A percentile compares a stretch with the other conserved stretches of the same genome.
phyloP scores from a whole-genome alignment of 2,888 invertebrate genomes.

The Tachina grossa region DNA sequence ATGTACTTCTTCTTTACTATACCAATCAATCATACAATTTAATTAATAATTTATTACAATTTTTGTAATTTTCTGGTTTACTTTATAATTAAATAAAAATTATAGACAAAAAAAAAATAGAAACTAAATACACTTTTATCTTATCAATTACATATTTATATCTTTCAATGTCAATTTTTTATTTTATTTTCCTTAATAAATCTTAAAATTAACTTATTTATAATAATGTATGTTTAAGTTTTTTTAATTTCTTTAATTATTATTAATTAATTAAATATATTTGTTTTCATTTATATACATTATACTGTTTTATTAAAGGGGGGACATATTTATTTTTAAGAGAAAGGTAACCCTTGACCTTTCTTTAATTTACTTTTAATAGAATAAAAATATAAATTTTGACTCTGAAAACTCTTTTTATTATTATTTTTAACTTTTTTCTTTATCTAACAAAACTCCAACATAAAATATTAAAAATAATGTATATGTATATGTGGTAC shows the following conservation, averaged over 20 bases:
- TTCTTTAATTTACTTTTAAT: slow-evolving; percentile 19
- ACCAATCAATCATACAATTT: slow-evolving; percentile 62
- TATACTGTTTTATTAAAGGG: slow-evolving; percentile 44
- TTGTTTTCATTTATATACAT: slow-evolving; percentile 59
- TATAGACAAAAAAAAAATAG: slow-evolving; percentile 58
- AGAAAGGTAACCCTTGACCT: slow-evolving; percentile 3
- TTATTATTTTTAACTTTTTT: slow-evolving; percentile 38
- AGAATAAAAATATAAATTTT: slow-evolving; percentile 62
- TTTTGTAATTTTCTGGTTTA: slow-evolving; percentile 37
- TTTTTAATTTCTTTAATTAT: slow-evolving; percentile 30
- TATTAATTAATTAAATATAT: slow-evolving; percentile 53
- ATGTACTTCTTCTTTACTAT: slow-evolving; percentile 51
- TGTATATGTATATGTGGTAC: neutral
- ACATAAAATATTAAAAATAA: slow-evolving; percentile 35
- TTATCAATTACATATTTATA: slow-evolving; percentile 28
- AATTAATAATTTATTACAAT: slow-evolving; percentile 51
- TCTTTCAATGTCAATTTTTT: slow-evolving; percentile 55
- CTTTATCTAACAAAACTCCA: slow-evolving; percentile 55
- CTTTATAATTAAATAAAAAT: slow-evolving; percentile 49
- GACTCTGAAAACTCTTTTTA: slow-evolving; percentile 30
- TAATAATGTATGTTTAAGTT: slow-evolving; percentile 60
- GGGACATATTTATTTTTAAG: slow-evolving; percentile 8
- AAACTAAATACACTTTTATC: slow-evolving; percentile 65
- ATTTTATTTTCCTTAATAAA: slow-evolving; percentile 50
- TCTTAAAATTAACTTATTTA: slow-evolving; percentile 56